Evolutionary conservation across 2,888 invertebrate species (phyloP).

Genomic region (Metacarcinus magister): DNA sequence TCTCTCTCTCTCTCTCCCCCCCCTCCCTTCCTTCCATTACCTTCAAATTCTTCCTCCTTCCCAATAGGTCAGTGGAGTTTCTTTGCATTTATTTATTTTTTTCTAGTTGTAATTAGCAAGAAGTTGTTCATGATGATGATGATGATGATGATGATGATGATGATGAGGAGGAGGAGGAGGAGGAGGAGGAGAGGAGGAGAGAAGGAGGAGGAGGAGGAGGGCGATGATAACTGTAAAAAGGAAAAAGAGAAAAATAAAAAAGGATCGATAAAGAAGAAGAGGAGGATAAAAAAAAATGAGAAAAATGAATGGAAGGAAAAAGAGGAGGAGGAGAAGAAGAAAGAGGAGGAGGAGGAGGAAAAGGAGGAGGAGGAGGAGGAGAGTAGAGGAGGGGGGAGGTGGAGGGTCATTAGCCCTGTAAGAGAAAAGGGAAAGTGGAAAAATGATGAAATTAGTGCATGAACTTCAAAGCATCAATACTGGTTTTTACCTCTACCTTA

Average conservation of each 20-base stretch:
- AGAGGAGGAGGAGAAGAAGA: not conserved
- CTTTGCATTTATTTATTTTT: not conserved
- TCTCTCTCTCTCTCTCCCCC: conserved; percentile 44
- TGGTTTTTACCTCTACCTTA: not conserved
- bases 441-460: too few relatives aligned
- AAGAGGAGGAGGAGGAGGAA: not conserved
- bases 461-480: not conserved
- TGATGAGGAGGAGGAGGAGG: not conserved
- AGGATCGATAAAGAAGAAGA: not conserved
- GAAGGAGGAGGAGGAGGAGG: not conserved
- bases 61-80: not conserved
- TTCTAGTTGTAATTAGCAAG: not conserved
- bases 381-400: too few relatives aligned
- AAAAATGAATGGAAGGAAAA: not conserved
- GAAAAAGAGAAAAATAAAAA: not conserved
- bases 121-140: not conserved
- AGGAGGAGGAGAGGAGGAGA: too few relatives aligned
- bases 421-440: too few relatives aligned
- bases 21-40: not conserved
- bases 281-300: not conserved
- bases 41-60: not conserved
- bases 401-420: not conserved
- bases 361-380: not conserved
- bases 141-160: not conserved
- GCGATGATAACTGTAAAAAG: not conserved